These are phyloP conservation scores for Myzus persicae DNA, from an alignment of 1,140 invertebrate genomes.

Conservation along the genomic window DNA sequence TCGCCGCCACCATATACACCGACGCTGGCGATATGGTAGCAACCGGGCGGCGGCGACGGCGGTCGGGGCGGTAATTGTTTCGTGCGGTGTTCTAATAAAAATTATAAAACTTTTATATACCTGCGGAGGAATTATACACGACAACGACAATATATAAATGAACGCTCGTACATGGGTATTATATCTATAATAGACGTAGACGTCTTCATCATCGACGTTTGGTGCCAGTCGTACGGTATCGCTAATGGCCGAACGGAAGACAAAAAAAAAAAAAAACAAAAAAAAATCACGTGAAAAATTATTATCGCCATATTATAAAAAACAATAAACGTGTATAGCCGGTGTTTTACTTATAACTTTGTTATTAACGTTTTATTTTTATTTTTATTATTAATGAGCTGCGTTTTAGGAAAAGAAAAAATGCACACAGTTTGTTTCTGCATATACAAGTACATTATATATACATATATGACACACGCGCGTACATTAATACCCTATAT, in stretches of 20 bases:
- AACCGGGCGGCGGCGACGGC: not conserved
- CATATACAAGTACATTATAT: not conserved
- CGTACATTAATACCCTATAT: not conserved
- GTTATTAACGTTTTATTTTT: not conserved
- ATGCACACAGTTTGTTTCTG: not conserved
- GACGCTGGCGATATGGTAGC: not conserved
- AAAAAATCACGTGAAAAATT: conserved; percentile 52
- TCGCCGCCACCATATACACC: not conserved
- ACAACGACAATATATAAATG: conserved; percentile 30
- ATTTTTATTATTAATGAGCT: conserved; percentile 48
- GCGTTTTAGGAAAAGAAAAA: conserved; percentile 39
- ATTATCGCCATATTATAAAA: conserved; percentile 52
- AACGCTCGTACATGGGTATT: conserved; percentile 9
- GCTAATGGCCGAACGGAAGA: conserved; percentile 2
- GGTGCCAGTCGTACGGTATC: conserved; percentile 56
- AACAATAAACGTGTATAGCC: conserved; percentile 45
- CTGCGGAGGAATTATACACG: conserved; percentile 11
- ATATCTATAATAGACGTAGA: conserved; percentile 31
- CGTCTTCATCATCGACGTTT: conserved; percentile 55
- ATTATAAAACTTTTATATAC: conserved; percentile 51
- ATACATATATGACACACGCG: not conserved
- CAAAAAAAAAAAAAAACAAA: conserved; percentile 46
- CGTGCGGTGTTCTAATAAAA: conserved; percentile 57
- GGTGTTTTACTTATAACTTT: conserved; percentile 44
- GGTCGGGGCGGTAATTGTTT: conserved; percentile 34